Percentiles rank a stretch among this genome's conserved stretches.
phyloP scores from a whole-genome alignment of 1,140 invertebrate species.

The Nylanderia fulva region DNA sequence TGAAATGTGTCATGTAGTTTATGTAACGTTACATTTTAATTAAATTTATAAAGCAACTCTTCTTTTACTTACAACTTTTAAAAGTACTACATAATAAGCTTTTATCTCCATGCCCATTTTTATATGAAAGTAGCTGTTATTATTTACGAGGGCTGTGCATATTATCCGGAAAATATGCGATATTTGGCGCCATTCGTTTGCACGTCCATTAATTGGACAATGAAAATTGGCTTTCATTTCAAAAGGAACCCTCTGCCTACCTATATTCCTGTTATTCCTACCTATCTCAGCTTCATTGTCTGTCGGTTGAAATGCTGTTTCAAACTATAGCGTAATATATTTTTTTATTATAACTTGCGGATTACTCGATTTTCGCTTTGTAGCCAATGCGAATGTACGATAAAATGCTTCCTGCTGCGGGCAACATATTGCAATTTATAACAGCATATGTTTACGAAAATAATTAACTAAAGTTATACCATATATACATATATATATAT shows the following conservation, averaged over 20 bases:
- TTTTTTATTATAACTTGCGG: conserved; percentile 52
- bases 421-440: conserved; percentile 22
- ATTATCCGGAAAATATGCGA: conserved; percentile 82
- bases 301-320: conserved; percentile 68
- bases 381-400: conserved; percentile 27
- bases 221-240: conserved; percentile 81
- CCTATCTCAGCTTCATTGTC: conserved; percentile 54
- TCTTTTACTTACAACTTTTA: background rate
- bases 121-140: conserved; percentile 76
- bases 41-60: background rate
- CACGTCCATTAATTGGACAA: conserved; percentile 79
- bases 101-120: conserved; percentile 66
- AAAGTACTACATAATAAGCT: conserved; percentile 74
- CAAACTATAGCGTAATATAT: conserved; percentile 63
- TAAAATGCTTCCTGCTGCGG: conserved; percentile 15
- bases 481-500: too few relatives aligned
- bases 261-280: conserved; percentile 42
- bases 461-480: conserved; percentile 44
- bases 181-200: conserved; percentile 77
- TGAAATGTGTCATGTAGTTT: background rate
- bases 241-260: conserved; percentile 63
- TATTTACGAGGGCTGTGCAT: conserved; percentile 80
- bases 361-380: conserved; percentile 41
- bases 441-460: conserved; percentile 36
- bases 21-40: background rate